Conservation (phyloP, 2,113 vertebrate genomes). For the Cryptomyrus ogoouensis region DNA sequence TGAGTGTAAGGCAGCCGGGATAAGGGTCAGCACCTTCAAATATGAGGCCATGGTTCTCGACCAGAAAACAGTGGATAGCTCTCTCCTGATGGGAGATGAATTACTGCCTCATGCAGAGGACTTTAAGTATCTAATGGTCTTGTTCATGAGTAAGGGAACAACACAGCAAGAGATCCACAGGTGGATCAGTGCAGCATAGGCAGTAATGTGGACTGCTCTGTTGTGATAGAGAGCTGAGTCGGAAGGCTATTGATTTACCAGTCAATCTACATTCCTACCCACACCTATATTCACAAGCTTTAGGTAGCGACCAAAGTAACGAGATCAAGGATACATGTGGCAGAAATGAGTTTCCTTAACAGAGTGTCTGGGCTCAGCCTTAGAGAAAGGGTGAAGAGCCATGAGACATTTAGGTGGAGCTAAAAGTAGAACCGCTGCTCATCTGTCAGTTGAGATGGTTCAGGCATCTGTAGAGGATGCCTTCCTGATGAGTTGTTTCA, state of each 20-base stretch:
- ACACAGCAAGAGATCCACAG: neutral
- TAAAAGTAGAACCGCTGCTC: neutral
- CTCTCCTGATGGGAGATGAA: neutral
- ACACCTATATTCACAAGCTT: neutral
- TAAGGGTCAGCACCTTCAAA: neutral
- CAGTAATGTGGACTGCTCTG: neutral
- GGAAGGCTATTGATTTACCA: neutral
- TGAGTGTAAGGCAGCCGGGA: neutral
- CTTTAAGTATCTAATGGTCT: neutral
- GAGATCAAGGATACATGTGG: neutral
- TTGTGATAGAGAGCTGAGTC: neutral
- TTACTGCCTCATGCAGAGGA: neutral
- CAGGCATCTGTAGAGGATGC: neutral
- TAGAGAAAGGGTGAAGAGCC: neutral
- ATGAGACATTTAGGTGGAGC: neutral
- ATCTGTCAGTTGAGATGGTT: neutral
- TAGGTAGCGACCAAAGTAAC: neutral
- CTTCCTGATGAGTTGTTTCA: neutral
- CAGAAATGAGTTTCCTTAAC: neutral
- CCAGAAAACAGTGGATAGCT: neutral
- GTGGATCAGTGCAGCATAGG: neutral
- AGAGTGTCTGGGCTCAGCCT: neutral
- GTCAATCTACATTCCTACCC: neutral
- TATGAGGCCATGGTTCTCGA: neutral
- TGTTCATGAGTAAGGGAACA: neutral